Base-by-base conservation (phyloP, 64 coral and sea anemone species). In the Stylophora pistillata region DNA sequence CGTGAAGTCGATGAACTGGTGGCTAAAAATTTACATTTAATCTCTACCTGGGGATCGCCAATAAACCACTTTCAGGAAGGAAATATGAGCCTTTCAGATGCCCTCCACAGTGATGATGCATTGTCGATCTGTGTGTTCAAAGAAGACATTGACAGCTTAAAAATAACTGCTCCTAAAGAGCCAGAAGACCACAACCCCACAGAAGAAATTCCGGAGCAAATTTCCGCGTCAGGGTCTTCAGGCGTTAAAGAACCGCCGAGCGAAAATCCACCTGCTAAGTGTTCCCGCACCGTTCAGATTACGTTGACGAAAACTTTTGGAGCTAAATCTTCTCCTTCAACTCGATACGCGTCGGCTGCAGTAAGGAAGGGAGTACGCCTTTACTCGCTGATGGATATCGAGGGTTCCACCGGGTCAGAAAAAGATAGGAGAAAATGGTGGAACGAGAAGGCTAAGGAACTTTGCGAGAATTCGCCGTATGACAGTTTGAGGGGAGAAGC, bases 311-410 rank as follows among this genome's bases (percentile, higher is more conserved):
- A 53, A 37, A 29, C 59, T 26, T 79, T 79, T 79, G 54, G 77
- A 26, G 77, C 77, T 1, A 79, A 79, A 79, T 58, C 26, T 16
- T 79, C 54, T 14, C 75, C 54, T 30, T 58, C n/a, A 56, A 55
- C n/a, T 30, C 54, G 77, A 79, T 79, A 58, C 55, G 77, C 55
- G 4, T 13, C 77, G 59, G 77, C 77, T 56, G 54, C 77, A 30
- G 77, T 58, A 86, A 86, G 85, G 72, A 86, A 86, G 68, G 85
- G 70, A 13, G 85, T 86, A 14, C 65, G 59, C 68, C 56, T 74
- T 15, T 86, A 34, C 52, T 73, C 68, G 54, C 65, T 72, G 64
- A 15, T 55, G 17, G 83, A 86, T n/a, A 86, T 72, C 15, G 37
- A 37, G 23, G 73, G 66, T 23, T 53, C 83, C 30, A 68, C 65